Base-by-base conservation (phyloP, 2,113 vertebrate genomes). In the Vulpes ferrilata region DNA sequence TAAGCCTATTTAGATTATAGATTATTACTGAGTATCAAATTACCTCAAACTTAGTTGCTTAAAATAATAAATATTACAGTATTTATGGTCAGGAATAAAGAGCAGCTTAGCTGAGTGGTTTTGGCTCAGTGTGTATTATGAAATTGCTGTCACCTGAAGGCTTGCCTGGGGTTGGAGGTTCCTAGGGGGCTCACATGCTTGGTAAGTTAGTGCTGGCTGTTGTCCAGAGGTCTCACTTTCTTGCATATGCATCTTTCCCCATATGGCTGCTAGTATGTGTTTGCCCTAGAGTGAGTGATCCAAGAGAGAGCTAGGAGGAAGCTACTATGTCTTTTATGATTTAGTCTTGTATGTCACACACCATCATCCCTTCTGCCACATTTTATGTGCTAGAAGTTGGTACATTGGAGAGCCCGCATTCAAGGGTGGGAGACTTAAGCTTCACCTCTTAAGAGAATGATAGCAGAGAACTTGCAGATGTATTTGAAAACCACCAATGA, bases 11-110 rank as follows among this genome's bases (percentile, higher is more conserved):
- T 43, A 43, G 43, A 43, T 43, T 43, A 43, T 43, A 43, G 43
- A 16, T 73, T 90, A 10, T 73, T 71, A 86, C 13, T 83, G 19
- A 79, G 51, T 83, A 87, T 43, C 79, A 95, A 71, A 93, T 88
- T 84, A 35, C 12, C 15, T 85, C 20, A 23, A 57, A 55, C 23
- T 64, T 51, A 55, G 59, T 89, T 48, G 25, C 25, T 90, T 89
- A 32, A 93, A 73, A 30, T 59, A 69, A 1, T 62, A 51, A 84
- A 35, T 35, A 60, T 78, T 59, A 59, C n/a, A 48, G 17, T 57
- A 11, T 76, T 35, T 88, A 57, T 88, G 15, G 69, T 83, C 38
- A 43, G 55, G 8, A 60, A 17, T 43, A 71, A 71, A 80, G 59
- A 88, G 3, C 6, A 55, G 79, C 55, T 65, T 35, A 32, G n/a